Conservation (phyloP, 2,797 vertebrate genomes). For the Amniataba percoides region DNA sequence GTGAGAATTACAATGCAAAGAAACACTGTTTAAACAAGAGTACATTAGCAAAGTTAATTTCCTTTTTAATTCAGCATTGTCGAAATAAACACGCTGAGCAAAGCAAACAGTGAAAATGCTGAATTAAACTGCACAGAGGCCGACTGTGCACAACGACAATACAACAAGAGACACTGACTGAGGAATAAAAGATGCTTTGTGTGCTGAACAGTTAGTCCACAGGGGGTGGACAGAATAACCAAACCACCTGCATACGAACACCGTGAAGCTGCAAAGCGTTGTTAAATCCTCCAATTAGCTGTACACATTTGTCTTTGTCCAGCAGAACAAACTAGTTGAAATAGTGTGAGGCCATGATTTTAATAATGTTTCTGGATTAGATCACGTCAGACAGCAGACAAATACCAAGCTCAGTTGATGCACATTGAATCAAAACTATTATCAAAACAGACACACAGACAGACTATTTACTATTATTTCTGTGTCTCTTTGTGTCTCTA, state of each 20-base stretch:
- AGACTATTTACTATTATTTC: background rate
- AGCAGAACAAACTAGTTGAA: background rate
- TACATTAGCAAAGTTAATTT: background rate
- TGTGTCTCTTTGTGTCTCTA: conserved; percentile 76
- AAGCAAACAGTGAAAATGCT: background rate
- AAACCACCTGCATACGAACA: background rate
- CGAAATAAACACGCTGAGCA: background rate
- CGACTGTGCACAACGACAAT: background rate
- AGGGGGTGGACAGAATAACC: background rate
- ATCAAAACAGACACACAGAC: background rate
- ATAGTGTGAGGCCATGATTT: background rate
- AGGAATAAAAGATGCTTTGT: conserved; percentile 8
- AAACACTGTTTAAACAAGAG: background rate
- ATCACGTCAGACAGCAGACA: background rate
- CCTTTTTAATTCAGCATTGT: background rate
- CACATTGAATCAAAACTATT: background rate
- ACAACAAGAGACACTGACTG: background rate
- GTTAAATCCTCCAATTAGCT: background rate
- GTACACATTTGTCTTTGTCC: background rate
- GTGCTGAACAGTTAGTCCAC: background rate
- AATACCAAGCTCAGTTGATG: background rate
- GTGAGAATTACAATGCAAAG: background rate
- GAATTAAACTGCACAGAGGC: background rate
- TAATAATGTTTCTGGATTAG: background rate
- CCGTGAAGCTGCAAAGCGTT: conserved; percentile 3